Evolutionary conservation across 2,113 vertebrate genomes (phyloP).

Genomic region (Saguinus midas): DNA sequence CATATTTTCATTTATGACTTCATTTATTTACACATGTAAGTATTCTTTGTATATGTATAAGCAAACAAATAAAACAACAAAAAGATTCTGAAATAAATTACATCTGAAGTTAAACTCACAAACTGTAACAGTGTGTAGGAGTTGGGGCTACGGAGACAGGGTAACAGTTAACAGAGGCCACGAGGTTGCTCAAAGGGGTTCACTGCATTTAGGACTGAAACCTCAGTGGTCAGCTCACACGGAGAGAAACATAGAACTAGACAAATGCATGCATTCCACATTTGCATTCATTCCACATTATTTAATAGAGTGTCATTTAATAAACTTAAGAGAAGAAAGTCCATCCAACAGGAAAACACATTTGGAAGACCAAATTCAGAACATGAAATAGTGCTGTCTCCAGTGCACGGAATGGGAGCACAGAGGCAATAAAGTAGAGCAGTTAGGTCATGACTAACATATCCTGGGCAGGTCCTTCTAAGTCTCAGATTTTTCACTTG

Average conservation of each 20-base stretch:
- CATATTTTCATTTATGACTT: constrained; percentile 6
- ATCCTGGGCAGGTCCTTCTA: neutral
- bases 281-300: neutral
- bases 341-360: neutral
- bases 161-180: neutral
- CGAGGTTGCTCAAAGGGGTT: neutral
- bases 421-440: neutral
- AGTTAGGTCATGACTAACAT: neutral
- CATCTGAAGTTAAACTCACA: neutral
- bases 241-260: neutral
- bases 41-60: neutral
- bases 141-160: neutral
- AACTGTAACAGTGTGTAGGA: neutral
- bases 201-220: neutral
- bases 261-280: neutral
- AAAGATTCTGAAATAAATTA: neutral
- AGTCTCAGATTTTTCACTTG: neutral
- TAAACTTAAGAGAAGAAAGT: neutral
- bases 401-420: fast-evolving
- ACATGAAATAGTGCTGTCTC: neutral
- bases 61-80: neutral
- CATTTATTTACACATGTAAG: neutral
- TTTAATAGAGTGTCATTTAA: neutral
- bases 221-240: neutral
- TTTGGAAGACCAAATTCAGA: neutral